A percentile compares a stretch with the other conserved stretches of the same genome.
Conservation (phyloP, 2,113 vertebrate species). For the Cromileptes altivelis region DNA sequence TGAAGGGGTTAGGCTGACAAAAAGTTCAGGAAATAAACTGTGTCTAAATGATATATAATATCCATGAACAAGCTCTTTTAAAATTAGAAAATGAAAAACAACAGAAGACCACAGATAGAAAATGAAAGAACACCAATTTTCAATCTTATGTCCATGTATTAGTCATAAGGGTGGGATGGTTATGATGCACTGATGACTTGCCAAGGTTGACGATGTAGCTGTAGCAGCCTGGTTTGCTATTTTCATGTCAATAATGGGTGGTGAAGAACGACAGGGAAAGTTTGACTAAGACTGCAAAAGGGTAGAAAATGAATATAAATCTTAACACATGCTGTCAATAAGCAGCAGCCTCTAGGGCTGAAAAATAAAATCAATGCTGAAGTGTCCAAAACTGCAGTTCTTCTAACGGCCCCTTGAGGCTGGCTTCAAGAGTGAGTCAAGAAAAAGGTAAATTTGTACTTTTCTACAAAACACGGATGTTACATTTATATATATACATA, state of each 20-base stretch:
- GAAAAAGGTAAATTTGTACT: too few species aligned
- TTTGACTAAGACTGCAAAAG: neutral
- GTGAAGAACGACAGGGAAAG: neutral
- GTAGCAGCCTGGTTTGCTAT: slow-evolving; percentile 6
- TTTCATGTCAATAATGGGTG: neutral
- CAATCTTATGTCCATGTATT: neutral
- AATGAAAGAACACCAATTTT: neutral
- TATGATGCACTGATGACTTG: slow-evolving; percentile 3
- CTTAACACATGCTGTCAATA: neutral
- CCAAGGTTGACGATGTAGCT: neutral
- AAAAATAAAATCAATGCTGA: too few species aligned
- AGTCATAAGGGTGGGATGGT: neutral
- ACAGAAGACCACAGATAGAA: neutral
- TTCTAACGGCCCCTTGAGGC: too few species aligned
- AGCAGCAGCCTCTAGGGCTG: too few species aligned
- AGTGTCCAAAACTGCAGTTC: too few species aligned
- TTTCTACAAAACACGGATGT: too few species aligned
- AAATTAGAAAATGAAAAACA: neutral
- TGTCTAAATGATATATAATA: slow-evolving; percentile 1
- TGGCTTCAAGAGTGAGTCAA: too few species aligned
- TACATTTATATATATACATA: too few species aligned
- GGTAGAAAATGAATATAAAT: neutral
- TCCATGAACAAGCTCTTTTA: neutral
- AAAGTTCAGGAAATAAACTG: slow-evolving; percentile 8
- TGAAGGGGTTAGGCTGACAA: neutral